These are phyloP conservation scores for Siniperca scherzeri DNA, from an alignment of 2,797 vertebrate species.

Conservation along the genomic window DNA sequence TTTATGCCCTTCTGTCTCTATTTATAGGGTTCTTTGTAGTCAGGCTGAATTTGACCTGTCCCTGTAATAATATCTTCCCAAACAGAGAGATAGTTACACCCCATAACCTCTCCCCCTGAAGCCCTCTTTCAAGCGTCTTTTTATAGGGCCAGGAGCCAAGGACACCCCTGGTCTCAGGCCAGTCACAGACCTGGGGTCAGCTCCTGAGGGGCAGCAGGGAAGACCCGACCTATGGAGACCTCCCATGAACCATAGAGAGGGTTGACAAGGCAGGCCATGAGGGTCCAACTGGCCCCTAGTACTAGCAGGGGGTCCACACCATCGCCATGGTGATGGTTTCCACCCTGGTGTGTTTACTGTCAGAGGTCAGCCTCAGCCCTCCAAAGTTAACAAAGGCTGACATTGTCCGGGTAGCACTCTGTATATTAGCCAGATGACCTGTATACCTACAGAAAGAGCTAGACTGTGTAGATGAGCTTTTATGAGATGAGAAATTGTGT, in stretches of 20 bases:
- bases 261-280: slow-evolving; percentile 71
- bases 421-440: slow-evolving; percentile 71
- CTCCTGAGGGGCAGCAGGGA: slow-evolving; percentile 63
- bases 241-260: slow-evolving; percentile 66
- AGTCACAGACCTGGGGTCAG: slow-evolving; percentile 72
- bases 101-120: slow-evolving; percentile 63
- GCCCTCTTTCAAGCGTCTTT: slow-evolving; percentile 70
- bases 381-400: slow-evolving; percentile 75
- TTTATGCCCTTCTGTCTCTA: slow-evolving; percentile 62
- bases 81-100: slow-evolving; percentile 70
- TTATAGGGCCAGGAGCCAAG: slow-evolving; percentile 74
- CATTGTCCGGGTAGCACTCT: slow-evolving; percentile 60
- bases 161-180: slow-evolving; percentile 61
- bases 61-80: slow-evolving; percentile 77
- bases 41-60: slow-evolving; percentile 71
- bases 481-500: slow-evolving; percentile 38
- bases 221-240: slow-evolving; percentile 64
- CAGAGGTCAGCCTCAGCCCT: slow-evolving; percentile 71
- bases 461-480: slow-evolving; percentile 45
- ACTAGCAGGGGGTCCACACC: slow-evolving; percentile 70
- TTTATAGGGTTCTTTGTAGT: slow-evolving; percentile 76
- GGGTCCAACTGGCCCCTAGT: slow-evolving; percentile 72
- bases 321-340: slow-evolving; percentile 74
- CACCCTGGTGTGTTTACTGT: slow-evolving; percentile 80
- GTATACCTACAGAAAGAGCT: slow-evolving; percentile 35